A percentile compares a stretch with the other conserved stretches of the same genome.
phyloP scores from a whole-genome alignment of 2,113 vertebrate species.

The Castor canadensis region DNA sequence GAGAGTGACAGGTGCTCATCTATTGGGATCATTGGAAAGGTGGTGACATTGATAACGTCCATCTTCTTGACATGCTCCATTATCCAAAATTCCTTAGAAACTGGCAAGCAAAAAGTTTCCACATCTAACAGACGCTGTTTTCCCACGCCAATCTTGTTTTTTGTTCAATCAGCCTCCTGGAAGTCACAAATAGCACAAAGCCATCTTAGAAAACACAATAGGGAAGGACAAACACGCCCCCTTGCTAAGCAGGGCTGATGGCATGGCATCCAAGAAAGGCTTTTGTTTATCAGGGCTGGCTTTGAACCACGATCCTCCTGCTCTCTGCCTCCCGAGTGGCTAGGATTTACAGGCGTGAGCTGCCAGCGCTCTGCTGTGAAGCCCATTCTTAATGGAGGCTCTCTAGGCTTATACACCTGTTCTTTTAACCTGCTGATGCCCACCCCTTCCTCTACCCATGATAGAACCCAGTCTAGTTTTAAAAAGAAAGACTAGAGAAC shows the following conservation, averaged over 20 bases:
- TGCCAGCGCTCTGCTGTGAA: neutral
- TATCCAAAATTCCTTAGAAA: neutral
- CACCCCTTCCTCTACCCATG: too few relatives aligned
- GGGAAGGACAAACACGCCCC: neutral
- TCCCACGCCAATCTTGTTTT: neutral
- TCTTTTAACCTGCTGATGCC: neutral
- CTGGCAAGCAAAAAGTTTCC: neutral
- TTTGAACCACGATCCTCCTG: too few relatives aligned
- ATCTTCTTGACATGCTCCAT: constrained; percentile 34
- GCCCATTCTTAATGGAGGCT: neutral
- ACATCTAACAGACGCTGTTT: neutral
- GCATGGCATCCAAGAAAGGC: neutral
- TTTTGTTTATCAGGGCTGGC: neutral
- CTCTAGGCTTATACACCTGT: neutral
- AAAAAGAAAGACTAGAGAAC: neutral
- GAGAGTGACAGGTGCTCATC: constrained; percentile 9
- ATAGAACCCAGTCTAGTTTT: neutral
- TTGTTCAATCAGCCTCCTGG: neutral
- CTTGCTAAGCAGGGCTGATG: neutral
- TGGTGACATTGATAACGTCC: constrained; percentile 50
- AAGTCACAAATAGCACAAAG: neutral
- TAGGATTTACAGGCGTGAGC: neutral
- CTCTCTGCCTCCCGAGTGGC: too few relatives aligned
- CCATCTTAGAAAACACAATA: neutral
- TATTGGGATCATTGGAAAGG: constrained; percentile 54